Percentiles rank a stretch among this genome's conserved stretches.
Conservation (phyloP, 1,140 invertebrate genomes). For the Gonioctena quinquepunctata region DNA sequence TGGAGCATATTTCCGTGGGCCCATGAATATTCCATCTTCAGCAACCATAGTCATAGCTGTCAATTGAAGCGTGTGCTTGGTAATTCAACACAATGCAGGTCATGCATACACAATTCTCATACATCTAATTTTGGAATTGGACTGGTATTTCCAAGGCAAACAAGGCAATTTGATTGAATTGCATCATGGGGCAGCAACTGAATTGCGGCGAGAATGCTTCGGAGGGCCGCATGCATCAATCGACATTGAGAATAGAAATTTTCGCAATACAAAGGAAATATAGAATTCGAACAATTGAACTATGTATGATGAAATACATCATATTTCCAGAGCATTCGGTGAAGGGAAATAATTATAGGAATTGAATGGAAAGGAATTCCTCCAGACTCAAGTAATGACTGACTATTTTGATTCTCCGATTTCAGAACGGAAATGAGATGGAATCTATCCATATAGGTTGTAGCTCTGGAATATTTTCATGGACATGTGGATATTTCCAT, state of each 20-base stretch:
- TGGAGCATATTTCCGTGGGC: neutral
- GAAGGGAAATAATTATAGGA: too few relatives aligned
- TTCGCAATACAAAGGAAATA: too few relatives aligned
- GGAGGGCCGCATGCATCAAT: neutral
- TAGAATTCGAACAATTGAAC: too few relatives aligned
- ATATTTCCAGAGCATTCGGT: too few relatives aligned
- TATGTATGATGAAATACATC: too few relatives aligned
- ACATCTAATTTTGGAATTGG: conserved; percentile 33
- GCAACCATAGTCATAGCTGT: conserved; percentile 3
- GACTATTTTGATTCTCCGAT: too few relatives aligned
- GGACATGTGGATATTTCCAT: too few relatives aligned
- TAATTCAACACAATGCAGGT: conserved; percentile 12
- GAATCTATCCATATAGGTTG: too few relatives aligned
- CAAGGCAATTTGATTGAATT: conserved; percentile 41
- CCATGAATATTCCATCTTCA: conserved; percentile 9
- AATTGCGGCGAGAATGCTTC: neutral
- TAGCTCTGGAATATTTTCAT: too few relatives aligned
- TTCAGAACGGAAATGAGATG: too few relatives aligned
- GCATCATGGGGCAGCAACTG: conserved; percentile 21
- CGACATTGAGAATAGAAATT: neutral
- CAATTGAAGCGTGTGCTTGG: conserved; percentile 12
- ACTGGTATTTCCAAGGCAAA: conserved; percentile 31
- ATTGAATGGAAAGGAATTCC: too few relatives aligned
- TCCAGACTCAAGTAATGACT: too few relatives aligned
- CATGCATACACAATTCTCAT: conserved; percentile 17